A percentile compares a stretch with the other conserved stretches of the same genome.
These are phyloP conservation scores for Diplodus puntazzo DNA, from an alignment of 2,797 vertebrate species.

Conservation along the genomic window DNA sequence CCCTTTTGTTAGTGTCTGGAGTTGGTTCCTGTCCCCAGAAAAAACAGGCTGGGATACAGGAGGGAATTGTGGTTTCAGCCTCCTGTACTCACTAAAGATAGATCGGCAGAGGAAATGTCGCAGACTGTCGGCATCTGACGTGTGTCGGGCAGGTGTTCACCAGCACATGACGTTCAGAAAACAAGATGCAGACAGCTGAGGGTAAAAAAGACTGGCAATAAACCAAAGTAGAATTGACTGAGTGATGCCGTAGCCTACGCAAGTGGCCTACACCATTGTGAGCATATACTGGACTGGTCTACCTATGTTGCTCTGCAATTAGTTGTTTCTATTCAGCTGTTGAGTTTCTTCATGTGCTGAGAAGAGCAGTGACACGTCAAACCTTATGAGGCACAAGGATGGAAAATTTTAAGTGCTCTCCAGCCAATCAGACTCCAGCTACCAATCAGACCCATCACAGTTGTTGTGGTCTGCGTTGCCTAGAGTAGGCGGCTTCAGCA, in stretches of 20 bases:
- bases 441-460: too few species aligned
- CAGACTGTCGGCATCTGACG: conserved; percentile 47
- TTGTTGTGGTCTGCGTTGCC: too few species aligned
- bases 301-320: too few species aligned
- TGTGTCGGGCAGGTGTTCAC: conserved; percentile 59
- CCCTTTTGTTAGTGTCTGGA: conserved; percentile 57
- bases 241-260: background rate
- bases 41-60: conserved; percentile 33
- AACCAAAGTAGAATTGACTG: background rate
- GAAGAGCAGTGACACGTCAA: too few species aligned
- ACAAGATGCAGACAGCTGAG: conserved; percentile 30
- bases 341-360: too few species aligned
- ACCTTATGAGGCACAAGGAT: too few species aligned
- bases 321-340: too few species aligned
- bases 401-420: too few species aligned
- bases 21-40: conserved; percentile 59
- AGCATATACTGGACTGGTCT: too few species aligned
- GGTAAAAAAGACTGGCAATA: background rate
- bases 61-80: conserved; percentile 27
- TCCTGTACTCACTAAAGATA: conserved; percentile 57
- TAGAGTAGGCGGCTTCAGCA: too few species aligned
- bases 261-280: too few species aligned
- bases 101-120: conserved; percentile 57
- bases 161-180: conserved; percentile 8
- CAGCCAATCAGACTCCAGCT: too few species aligned